Conservation (phyloP, 2,797 vertebrate genomes). For the Gymnopithys bicolor region DNA sequence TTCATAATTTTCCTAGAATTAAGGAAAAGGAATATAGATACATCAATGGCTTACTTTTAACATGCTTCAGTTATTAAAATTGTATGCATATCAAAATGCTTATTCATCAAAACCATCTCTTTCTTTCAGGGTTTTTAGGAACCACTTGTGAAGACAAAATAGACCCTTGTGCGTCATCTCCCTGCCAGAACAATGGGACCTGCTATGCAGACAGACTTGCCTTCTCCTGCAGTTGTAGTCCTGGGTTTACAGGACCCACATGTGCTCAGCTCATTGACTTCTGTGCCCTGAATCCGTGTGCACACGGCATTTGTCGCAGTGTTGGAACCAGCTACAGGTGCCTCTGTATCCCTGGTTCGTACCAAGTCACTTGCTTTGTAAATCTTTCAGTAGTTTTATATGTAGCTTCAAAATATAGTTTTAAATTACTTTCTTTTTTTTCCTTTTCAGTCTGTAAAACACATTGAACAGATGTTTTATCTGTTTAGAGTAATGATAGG, state of each 20-base stretch:
- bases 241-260: conserved; percentile 90
- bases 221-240: conserved; percentile 90
- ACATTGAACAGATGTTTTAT: neutral
- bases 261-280: conserved; percentile 96
- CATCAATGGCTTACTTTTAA: neutral
- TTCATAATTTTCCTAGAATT: neutral
- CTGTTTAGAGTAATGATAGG: neutral
- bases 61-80: neutral
- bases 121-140: conserved; percentile 86
- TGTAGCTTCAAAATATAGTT: neutral
- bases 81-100: neutral
- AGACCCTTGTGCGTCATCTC: conserved; percentile 88
- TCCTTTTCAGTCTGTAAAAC: neutral
- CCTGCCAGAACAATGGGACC: conserved; percentile 94
- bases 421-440: neutral
- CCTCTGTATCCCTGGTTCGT: conserved; percentile 93
- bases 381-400: neutral
- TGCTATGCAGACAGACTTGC: conserved; percentile 86
- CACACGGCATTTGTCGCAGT: conserved; percentile 93
- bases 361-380: neutral
- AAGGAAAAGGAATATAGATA: neutral
- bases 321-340: conserved; percentile 97
- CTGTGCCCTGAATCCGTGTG: conserved; percentile 95
- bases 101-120: neutral
- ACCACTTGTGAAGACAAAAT: conserved; percentile 89